Evolutionary conservation across 2,797 vertebrate species (phyloP).

Genomic region (Fistularia tabacaria): DNA sequence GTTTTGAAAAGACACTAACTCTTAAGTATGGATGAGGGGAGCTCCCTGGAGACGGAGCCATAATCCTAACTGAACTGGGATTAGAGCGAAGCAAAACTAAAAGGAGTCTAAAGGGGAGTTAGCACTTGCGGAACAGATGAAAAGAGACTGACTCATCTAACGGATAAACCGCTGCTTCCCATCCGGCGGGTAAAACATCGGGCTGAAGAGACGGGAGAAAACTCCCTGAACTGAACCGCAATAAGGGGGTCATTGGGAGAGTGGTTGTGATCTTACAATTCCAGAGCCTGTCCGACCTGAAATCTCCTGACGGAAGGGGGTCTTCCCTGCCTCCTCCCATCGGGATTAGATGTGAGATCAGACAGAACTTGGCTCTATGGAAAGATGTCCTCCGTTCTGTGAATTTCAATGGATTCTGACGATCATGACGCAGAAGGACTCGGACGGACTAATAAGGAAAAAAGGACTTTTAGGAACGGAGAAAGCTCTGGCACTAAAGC

Average conservation of each 20-base stretch:
- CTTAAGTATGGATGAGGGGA: slow-evolving; percentile 42
- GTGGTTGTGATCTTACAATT: slow-evolving; percentile 39
- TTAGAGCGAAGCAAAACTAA: slow-evolving; percentile 57
- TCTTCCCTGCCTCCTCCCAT: slow-evolving; percentile 26
- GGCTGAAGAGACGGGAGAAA: slow-evolving; percentile 33
- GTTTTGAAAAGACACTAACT: slow-evolving; percentile 55
- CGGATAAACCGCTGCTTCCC: slow-evolving; percentile 49
- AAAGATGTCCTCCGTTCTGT: slow-evolving; percentile 36
- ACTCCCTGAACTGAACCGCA: slow-evolving; percentile 38
- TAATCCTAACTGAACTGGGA: slow-evolving; percentile 67
- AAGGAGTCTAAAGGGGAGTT: slow-evolving; percentile 41
- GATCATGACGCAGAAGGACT: no score
- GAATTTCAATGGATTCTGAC: slow-evolving; percentile 42
- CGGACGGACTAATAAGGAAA: slow-evolving; percentile 55
- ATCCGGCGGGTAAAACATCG: slow-evolving; percentile 40
- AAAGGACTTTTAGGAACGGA: slow-evolving; percentile 53
- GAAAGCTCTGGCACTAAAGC: slow-evolving; percentile 70
- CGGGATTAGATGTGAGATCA: slow-evolving; percentile 7
- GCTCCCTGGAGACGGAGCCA: slow-evolving; percentile 42
- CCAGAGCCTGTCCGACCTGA: slow-evolving; percentile 42
- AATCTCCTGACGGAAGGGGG: slow-evolving; percentile 36
- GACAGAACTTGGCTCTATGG: slow-evolving; percentile 37
- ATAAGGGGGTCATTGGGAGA: slow-evolving; percentile 38
- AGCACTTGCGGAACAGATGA: slow-evolving; percentile 51
- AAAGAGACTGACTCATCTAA: slow-evolving; percentile 53